These are phyloP conservation scores for Drosophila mojavensis DNA, from an alignment of 1,140 invertebrate species.

Conservation along the genomic window DNA sequence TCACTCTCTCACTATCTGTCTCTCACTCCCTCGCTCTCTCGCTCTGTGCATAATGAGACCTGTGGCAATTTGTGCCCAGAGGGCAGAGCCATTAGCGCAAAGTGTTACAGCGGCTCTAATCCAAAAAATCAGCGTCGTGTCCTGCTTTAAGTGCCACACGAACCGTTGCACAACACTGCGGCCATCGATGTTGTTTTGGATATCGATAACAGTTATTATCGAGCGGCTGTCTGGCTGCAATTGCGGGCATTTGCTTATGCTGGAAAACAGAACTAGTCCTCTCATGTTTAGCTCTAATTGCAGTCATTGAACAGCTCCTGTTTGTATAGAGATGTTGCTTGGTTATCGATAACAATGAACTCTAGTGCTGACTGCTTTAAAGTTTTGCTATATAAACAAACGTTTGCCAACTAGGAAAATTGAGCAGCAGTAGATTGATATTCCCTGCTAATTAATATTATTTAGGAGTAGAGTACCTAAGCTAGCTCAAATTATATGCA, in stretches of 20 bases:
- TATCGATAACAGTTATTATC: slow-evolving; percentile 2
- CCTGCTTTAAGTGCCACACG: neutral
- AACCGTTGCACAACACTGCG: neutral
- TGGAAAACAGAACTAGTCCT: too few relatives aligned
- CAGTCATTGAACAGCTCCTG: too few relatives aligned
- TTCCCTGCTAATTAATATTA: neutral
- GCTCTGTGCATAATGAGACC: slow-evolving; percentile 78
- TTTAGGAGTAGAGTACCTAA: neutral
- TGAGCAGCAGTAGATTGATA: too few relatives aligned
- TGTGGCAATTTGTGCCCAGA: slow-evolving; percentile 60
- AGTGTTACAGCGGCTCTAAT: slow-evolving; percentile 41
- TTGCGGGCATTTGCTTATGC: too few relatives aligned
- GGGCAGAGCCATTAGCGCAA: slow-evolving; percentile 59
- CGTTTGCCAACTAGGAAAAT: too few relatives aligned
- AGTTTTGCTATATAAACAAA: too few relatives aligned
- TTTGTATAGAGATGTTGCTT: neutral
- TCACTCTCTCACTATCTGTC: neutral
- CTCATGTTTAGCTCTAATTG: neutral
- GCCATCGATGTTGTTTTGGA: neutral
- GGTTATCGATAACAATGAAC: neutral
- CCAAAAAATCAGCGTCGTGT: neutral
- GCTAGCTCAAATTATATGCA: neutral
- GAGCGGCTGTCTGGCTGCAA: too few relatives aligned
- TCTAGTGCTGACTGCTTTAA: too few relatives aligned
- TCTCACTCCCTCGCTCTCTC: slow-evolving; percentile 43